phyloP scores from a whole-genome alignment of 1,140 invertebrate species.

The Drosophila repleta region DNA sequence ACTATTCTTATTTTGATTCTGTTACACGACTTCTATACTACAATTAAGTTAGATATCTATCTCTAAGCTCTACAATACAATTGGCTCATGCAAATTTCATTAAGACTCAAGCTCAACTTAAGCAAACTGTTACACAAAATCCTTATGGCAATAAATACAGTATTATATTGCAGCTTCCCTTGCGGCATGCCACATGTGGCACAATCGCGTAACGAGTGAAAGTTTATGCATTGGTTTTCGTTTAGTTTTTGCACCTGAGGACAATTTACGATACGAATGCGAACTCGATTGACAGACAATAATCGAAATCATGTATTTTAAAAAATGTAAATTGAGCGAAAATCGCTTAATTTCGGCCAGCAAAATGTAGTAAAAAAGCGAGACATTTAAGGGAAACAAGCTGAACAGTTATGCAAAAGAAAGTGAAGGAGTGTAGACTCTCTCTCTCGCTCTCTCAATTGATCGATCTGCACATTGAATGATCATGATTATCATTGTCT shows the following conservation, averaged over 20 bases:
- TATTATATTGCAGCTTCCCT: constrained; percentile 1
- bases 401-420: constrained; percentile 54
- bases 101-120: no score
- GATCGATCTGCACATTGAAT: constrained; percentile 36
- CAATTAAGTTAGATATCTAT: no score
- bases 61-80: no score
- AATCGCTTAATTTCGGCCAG: constrained; percentile 70
- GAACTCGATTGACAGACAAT: constrained; percentile 60
- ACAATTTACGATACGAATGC: constrained; percentile 40
- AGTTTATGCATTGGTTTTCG: constrained; percentile 39
- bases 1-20: no score
- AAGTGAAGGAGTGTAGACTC: constrained; percentile 26
- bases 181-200: constrained; percentile 39
- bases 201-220: constrained; percentile 58
- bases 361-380: neutral
- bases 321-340: constrained; percentile 77
- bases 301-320: constrained; percentile 59
- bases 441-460: constrained; percentile 3
- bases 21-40: no score
- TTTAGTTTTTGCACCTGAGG: constrained; percentile 56
- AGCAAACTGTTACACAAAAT: no score
- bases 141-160: no score
- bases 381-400: constrained; percentile 47
- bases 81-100: no score
- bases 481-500: constrained; percentile 7